These are phyloP conservation scores for Synergus laeviventris DNA, from an alignment of 2,888 invertebrate species.

Conservation along the genomic window DNA sequence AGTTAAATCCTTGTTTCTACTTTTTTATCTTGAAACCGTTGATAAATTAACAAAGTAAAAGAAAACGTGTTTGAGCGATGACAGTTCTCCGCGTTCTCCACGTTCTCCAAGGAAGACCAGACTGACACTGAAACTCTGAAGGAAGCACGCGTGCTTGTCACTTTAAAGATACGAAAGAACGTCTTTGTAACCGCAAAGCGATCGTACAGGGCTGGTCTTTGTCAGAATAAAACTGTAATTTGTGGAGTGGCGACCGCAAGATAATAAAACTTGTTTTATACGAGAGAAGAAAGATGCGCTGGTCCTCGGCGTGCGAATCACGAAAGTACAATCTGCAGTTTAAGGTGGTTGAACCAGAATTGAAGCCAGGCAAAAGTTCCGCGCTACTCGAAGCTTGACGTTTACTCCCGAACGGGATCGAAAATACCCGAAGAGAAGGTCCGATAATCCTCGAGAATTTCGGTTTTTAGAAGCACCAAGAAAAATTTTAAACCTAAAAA, in stretches of 20 bases:
- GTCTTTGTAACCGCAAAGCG: slow-evolving; percentile 30
- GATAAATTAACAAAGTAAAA: background rate
- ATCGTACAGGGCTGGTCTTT: background rate
- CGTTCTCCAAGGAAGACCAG: background rate
- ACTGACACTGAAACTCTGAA: slow-evolving; percentile 21
- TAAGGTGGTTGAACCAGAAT: slow-evolving; percentile 38
- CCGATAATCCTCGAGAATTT: slow-evolving; percentile 1
- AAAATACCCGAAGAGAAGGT: slow-evolving; percentile 1
- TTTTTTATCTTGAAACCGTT: background rate
- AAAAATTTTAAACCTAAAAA: background rate
- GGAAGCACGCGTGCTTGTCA: slow-evolving; percentile 35
- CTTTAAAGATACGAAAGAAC: slow-evolving; percentile 29
- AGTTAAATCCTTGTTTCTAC: background rate
- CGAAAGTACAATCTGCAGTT: slow-evolving; percentile 17
- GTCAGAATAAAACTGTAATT: slow-evolving; percentile 24
- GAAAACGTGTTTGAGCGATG: background rate
- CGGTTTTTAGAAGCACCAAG: background rate
- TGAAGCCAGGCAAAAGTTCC: slow-evolving; percentile 30
- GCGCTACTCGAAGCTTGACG: slow-evolving; percentile 35
- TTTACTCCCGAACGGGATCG: slow-evolving; percentile 17
- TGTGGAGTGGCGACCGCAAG: slow-evolving; percentile 23
- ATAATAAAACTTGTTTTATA: slow-evolving; percentile 33
- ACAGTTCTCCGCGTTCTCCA: slow-evolving; percentile 11
- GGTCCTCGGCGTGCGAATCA: background rate
- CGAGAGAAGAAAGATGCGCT: slow-evolving; percentile 27